Base-by-base conservation (phyloP, 1,140 invertebrate species). In the Lasaia peninsularis region DNA sequence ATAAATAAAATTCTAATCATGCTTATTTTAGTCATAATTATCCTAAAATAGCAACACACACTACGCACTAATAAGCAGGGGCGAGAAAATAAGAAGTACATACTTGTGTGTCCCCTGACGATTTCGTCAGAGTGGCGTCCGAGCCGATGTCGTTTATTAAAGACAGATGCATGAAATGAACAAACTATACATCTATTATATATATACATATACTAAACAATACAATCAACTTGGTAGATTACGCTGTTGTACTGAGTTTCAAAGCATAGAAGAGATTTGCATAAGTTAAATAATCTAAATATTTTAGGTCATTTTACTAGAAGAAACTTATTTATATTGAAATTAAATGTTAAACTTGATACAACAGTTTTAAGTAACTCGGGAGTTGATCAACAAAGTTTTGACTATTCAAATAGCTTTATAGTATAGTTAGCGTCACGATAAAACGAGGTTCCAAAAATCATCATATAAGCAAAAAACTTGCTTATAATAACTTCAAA, bases 91-190 rank as follows among this genome's bases (percentile, higher is more conserved):
- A 57, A 67, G 35, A 67, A 61, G 55, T 59, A 78, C 84, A 73
- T 88, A 88, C 85, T 88, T 88, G 85, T 65, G 80, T 82, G 62
- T 88, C 84, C 65, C 71, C 75, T 65, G 85, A 82, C 65, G 81
- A 84, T 67, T 88, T 88, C 65, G 84, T 86, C 72, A 87, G 77
- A 51, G 80, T 78, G 68, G 75, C 75, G 76, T 87, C 81, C 81
- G 85, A 84, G 62, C 78, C 79, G 70, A 83, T 74, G 80, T 88
- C 85, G 78, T 77, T 86, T 86, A 88, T 84, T 63, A 88, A 78
- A 71, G 85, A 88, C 62, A 88, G 81, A 86, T 86, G 85, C 85
- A 88, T 88, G 83, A 88, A 86, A 86, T 88, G 81, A 79, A 88
- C 83, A 86, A 88, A 88, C 85, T 88, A 86, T 86, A 80, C 77